phyloP scores from a whole-genome alignment of 2,113 vertebrate genomes.

The Alectura lathami region DNA sequence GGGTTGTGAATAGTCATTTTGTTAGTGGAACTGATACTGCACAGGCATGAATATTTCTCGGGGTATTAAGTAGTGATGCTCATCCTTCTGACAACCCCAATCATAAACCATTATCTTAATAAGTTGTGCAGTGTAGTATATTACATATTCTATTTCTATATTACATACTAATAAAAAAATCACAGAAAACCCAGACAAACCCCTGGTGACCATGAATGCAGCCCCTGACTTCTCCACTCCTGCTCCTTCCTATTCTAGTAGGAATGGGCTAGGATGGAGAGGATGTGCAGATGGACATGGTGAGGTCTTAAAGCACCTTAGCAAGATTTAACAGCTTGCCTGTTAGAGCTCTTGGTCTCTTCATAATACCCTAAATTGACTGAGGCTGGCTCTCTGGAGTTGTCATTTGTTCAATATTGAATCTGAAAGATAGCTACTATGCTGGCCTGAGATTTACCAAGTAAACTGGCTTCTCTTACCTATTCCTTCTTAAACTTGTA shows the following conservation, averaged over 20 bases:
- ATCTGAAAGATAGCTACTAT: constrained; percentile 6
- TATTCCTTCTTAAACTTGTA: background rate
- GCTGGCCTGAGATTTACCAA: background rate
- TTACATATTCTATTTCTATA: background rate
- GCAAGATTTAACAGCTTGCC: constrained; percentile 21
- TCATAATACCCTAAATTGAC: constrained; percentile 6
- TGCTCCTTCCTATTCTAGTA: background rate
- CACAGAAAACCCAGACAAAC: background rate
- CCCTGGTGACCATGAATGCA: background rate
- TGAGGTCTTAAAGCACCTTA: constrained; percentile 27
- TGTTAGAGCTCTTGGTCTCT: constrained; percentile 5
- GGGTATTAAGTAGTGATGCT: background rate
- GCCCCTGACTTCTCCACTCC: background rate
- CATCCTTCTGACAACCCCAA: background rate
- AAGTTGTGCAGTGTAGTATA: background rate
- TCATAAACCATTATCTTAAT: background rate
- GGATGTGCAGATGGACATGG: background rate
- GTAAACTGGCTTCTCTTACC: background rate
- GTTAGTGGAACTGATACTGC: background rate
- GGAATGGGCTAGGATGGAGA: background rate
- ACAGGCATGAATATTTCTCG: background rate
- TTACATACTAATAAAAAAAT: background rate
- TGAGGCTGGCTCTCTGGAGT: background rate
- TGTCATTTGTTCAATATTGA: constrained; percentile 13
- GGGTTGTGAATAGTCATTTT: background rate